Evolutionary conservation across 2,888 invertebrate species (phyloP).

Genomic region (Drosophila peninsularis): DNA sequence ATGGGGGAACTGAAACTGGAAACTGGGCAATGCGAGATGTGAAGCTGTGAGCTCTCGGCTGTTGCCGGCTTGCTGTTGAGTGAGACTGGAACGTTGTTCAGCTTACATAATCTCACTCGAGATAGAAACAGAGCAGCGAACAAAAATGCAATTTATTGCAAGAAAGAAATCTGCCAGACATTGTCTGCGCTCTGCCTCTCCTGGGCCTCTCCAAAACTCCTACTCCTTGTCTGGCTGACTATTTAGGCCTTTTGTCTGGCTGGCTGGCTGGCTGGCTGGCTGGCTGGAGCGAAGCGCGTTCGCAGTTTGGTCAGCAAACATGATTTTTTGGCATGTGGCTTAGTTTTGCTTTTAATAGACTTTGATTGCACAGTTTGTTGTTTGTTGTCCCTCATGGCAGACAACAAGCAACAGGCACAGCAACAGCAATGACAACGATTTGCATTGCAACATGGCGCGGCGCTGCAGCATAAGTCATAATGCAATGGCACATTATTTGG

Average conservation of each 20-base stretch:
- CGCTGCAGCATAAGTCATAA: slow-evolving; percentile 63
- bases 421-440: slow-evolving; percentile 59
- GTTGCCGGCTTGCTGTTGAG: slow-evolving; percentile 8
- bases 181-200: slow-evolving; percentile 10
- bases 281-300: slow-evolving; percentile 11
- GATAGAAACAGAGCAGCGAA: slow-evolving; percentile 53
- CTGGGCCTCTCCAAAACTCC: not conserved
- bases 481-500: slow-evolving; percentile 72
- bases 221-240: slow-evolving; percentile 18
- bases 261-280: slow-evolving; percentile 28
- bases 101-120: slow-evolving; percentile 59
- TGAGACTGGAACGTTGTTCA: slow-evolving; percentile 50
- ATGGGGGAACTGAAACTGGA: slow-evolving; percentile 26
- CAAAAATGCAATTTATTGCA: slow-evolving; percentile 66
- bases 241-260: slow-evolving; percentile 14
- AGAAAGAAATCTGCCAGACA: slow-evolving; percentile 60
- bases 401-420: slow-evolving; percentile 15
- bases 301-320: slow-evolving; percentile 60
- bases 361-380: slow-evolving; percentile 54
- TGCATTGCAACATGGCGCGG: slow-evolving; percentile 72
- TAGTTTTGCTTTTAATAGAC: slow-evolving; percentile 77
- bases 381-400: slow-evolving; percentile 54
- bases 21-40: slow-evolving; percentile 35
- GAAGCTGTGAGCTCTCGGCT: slow-evolving; percentile 1
- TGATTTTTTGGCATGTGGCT: slow-evolving; percentile 75